Percentiles rank a stretch among this genome's conserved stretches.
Conservation (phyloP, 1,140 invertebrate species). For the Heliconius nattereri region DNA sequence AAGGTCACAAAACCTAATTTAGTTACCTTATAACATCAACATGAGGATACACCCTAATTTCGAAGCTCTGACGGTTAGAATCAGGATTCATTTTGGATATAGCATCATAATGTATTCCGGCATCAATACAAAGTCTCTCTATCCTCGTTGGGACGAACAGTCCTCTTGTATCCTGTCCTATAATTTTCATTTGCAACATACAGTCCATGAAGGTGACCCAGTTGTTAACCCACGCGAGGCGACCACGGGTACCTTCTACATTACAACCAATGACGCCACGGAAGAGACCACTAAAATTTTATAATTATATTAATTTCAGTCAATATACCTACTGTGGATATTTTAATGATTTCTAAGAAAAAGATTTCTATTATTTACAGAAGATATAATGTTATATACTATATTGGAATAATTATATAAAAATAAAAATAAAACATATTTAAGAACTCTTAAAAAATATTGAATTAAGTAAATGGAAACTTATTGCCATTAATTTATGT, state of each 20-base stretch:
- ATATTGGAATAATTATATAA: no score
- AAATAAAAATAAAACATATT: neutral
- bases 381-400: no score
- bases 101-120: constrained; percentile 83
- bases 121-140: constrained; percentile 89
- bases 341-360: no score
- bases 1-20: neutral
- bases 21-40: constrained; percentile 74
- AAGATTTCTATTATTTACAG: no score
- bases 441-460: neutral
- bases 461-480: no score
- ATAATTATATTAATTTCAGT: neutral
- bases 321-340: no score
- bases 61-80: constrained; percentile 68
- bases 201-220: constrained; percentile 97
- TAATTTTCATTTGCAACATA: constrained; percentile 93
- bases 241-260: constrained; percentile 73
- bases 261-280: constrained; percentile 82
- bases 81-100: constrained; percentile 80
- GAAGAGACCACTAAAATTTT: constrained; percentile 83
- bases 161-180: constrained; percentile 87
- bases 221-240: constrained; percentile 85
- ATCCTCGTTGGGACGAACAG: constrained; percentile 94
- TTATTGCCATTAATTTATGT: neutral
- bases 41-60: constrained; percentile 71